Percentiles rank a stretch among this genome's conserved stretches.
Evolutionary conservation across 2,113 vertebrate species (phyloP).

Genomic region (Oncorhynchus mykiss): DNA sequence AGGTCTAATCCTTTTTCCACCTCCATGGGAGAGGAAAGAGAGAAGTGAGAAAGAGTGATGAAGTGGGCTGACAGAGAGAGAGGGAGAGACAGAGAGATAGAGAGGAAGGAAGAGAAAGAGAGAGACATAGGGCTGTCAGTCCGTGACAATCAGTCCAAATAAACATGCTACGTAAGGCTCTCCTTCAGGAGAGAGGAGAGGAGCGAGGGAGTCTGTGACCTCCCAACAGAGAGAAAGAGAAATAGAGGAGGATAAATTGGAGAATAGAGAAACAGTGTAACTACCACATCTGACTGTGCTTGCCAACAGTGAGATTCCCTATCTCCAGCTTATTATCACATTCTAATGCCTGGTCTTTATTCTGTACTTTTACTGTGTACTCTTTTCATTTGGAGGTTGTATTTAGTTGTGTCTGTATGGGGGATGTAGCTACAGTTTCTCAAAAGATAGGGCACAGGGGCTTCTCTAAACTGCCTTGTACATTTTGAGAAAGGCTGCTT

Average conservation of each 20-base stretch:
- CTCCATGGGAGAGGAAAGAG: not conserved
- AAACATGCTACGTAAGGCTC: no score
- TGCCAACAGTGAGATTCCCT: conserved; percentile 8
- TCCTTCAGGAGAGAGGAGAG: no score
- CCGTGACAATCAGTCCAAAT: not conserved
- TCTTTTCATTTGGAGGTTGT: no score
- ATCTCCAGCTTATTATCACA: not conserved
- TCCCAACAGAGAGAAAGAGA: conserved; percentile 3
- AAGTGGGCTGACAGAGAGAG: not conserved
- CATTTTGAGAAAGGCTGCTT: no score
- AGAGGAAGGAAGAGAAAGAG: conserved; percentile 5
- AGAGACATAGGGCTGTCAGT: conserved; percentile 1
- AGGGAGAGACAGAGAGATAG: not conserved
- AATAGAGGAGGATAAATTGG: not conserved
- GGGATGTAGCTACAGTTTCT: no score
- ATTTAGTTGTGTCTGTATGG: no score
- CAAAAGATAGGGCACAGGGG: no score
- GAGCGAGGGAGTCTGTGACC: not conserved
- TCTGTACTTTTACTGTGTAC: no score
- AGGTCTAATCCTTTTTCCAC: not conserved
- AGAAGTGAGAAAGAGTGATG: no score
- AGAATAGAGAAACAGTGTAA: not conserved
- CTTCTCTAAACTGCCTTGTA: no score
- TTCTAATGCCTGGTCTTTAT: no score
- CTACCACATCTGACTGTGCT: no score